phyloP scores from a whole-genome alignment of 2,113 vertebrate genomes.

The Odocoileus hemionus region DNA sequence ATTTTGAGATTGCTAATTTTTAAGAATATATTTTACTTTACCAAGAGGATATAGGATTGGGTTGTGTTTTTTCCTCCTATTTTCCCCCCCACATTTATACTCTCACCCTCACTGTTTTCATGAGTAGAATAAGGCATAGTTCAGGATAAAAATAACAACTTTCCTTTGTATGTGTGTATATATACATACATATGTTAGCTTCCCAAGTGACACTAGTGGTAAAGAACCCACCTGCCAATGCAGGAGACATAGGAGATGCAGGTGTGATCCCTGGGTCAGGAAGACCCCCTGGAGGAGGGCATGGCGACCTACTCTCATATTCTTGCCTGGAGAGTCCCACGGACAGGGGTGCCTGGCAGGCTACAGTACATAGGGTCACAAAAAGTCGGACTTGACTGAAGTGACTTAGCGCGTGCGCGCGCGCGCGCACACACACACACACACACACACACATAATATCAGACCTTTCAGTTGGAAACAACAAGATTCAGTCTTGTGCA shows the following conservation, averaged over 20 bases:
- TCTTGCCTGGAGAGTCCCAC: no score
- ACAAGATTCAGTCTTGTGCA: neutral
- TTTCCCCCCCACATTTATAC: neutral
- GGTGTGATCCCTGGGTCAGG: no score
- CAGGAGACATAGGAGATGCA: no score
- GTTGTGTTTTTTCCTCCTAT: neutral
- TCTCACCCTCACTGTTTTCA: neutral
- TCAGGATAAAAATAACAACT: neutral
- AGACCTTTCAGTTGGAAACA: neutral
- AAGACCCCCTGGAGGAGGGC: no score
- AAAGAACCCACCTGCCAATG: no score
- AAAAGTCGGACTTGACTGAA: no score
- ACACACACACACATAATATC: neutral
- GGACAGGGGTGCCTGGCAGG: no score
- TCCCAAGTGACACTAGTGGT: no score
- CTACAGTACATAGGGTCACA: no score
- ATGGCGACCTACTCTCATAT: no score
- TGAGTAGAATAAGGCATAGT: neutral
- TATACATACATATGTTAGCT: no score
- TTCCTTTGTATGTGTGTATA: neutral
- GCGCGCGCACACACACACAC: neutral
- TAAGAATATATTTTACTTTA: neutral
- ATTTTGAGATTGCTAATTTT: neutral
- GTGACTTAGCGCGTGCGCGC: no score
- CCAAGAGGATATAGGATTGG: neutral